Percentiles rank a stretch among this genome's conserved stretches.
Conservation (phyloP, 2,113 vertebrate genomes). For the Malurus cyaneus region DNA sequence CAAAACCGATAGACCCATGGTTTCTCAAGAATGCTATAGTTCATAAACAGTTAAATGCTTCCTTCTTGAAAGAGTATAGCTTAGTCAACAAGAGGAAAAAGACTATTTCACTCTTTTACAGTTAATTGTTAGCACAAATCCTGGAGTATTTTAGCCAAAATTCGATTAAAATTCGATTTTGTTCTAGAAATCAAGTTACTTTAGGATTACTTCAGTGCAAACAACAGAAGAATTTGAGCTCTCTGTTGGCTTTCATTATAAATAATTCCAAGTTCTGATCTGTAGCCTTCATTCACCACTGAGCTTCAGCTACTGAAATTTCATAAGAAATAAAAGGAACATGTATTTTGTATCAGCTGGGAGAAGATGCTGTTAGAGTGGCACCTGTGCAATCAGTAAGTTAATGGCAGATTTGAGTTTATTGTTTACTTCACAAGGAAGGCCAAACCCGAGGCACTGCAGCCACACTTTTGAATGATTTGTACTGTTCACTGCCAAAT, state of each 20-base stretch:
- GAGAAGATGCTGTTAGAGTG: background rate
- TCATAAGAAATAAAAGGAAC: background rate
- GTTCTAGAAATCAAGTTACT: background rate
- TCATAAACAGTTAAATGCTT: background rate
- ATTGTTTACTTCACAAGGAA: background rate
- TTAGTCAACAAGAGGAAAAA: background rate
- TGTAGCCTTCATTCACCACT: background rate
- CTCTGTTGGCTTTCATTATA: background rate
- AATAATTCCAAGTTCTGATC: background rate
- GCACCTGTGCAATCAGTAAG: background rate
- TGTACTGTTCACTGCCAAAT: background rate
- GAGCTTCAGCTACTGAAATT: background rate
- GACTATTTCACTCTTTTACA: background rate
- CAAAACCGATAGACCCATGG: background rate
- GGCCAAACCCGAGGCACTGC: background rate
- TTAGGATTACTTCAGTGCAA: background rate
- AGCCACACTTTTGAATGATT: background rate
- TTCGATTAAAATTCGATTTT: background rate
- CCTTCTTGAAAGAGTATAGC: background rate
- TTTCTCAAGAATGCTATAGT: background rate
- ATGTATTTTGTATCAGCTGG: background rate
- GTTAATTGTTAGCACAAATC: background rate
- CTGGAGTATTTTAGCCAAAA: background rate
- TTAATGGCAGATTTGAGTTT: background rate
- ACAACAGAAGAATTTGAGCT: background rate